Conservation (phyloP, 1,140 invertebrate species). For the Cryptotermes secundus region DNA sequence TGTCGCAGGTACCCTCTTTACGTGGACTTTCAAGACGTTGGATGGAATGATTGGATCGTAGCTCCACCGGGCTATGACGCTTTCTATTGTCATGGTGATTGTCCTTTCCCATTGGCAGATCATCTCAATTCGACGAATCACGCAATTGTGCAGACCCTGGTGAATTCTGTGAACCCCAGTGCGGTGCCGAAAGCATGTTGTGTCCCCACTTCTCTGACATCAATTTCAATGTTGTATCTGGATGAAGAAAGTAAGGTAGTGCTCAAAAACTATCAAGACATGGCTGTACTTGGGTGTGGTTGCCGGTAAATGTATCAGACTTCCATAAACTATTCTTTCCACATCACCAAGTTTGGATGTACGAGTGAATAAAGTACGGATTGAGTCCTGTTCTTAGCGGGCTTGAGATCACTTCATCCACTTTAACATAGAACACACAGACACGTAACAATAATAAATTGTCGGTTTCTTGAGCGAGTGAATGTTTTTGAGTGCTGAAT, state of each 20-base stretch:
- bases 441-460: not conserved
- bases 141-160: constrained; percentile 95
- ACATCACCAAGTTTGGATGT: not conserved
- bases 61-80: constrained; percentile 95
- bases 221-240: constrained; percentile 92
- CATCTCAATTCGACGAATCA: constrained; percentile 97
- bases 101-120: constrained; percentile 87
- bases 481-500: not conserved
- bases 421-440: too few relatives aligned
- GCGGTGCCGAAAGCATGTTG: constrained; percentile 91
- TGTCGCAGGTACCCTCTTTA: constrained; percentile 86
- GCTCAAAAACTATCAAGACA: constrained; percentile 95
- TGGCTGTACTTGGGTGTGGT: constrained; percentile 93
- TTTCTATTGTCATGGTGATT: constrained; percentile 93
- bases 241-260: constrained; percentile 92
- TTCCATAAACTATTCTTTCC: not conserved
- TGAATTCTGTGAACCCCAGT: constrained; percentile 87
- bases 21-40: constrained; percentile 95
- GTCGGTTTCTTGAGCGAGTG: not conserved
- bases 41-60: constrained; percentile 99
- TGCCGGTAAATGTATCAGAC: constrained; percentile 67
- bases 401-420: not conserved
- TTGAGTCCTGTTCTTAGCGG: not conserved
- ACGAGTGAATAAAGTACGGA: not conserved
- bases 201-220: constrained; percentile 84